phyloP scores from a whole-genome alignment of 2,113 vertebrate genomes.

The Chelonoidis abingdonii region DNA sequence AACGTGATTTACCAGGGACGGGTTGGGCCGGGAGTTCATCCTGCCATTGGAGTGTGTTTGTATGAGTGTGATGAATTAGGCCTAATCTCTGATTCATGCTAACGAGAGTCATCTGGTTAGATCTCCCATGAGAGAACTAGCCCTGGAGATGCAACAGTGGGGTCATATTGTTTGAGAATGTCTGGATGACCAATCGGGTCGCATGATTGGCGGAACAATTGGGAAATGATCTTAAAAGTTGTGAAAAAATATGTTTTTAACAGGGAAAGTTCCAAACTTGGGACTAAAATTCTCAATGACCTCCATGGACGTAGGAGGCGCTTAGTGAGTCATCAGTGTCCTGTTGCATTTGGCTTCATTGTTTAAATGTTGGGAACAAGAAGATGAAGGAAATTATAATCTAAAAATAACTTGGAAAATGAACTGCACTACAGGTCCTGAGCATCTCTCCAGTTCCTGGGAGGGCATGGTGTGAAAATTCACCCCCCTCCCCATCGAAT shows the following conservation, averaged over 20 bases:
- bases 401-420: background rate
- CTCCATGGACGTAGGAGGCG: background rate
- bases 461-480: background rate
- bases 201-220: background rate
- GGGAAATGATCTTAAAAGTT: background rate
- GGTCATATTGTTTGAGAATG: background rate
- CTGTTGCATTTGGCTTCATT: fast-evolving
- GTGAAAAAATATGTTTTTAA: background rate
- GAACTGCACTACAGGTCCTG: background rate
- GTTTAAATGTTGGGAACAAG: background rate
- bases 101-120: background rate
- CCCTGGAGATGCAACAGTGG: background rate
- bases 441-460: background rate
- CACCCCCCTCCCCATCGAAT: background rate
- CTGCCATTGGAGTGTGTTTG: background rate
- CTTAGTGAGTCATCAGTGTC: background rate
- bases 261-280: fast-evolving
- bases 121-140: background rate
- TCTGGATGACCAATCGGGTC: fast-evolving
- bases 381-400: background rate
- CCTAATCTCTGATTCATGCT: background rate
- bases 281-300: background rate
- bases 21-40: background rate
- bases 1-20: background rate
- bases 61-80: background rate